Percentiles rank a stretch among this genome's conserved stretches.
Conservation (phyloP, 2,113 vertebrate genomes). For the Myiopsitta monachus region DNA sequence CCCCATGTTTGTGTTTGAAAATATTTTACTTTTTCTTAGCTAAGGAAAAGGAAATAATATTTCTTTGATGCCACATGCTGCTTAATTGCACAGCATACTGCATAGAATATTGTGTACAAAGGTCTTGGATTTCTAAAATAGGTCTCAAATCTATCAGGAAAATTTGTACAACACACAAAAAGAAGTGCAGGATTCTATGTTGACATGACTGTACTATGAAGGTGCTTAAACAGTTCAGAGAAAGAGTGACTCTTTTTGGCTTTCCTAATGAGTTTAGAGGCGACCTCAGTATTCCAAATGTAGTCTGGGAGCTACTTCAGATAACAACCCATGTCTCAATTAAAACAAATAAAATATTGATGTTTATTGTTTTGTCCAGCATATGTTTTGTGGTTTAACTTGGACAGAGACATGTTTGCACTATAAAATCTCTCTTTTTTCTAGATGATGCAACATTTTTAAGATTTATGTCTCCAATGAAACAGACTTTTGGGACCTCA, state of each 20-base stretch:
- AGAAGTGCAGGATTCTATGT: background rate
- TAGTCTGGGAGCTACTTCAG: background rate
- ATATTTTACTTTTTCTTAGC: background rate
- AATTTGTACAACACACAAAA: background rate
- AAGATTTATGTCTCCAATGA: background rate
- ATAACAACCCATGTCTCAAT: background rate
- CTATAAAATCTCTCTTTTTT: background rate
- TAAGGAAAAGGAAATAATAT: background rate
- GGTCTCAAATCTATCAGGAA: background rate
- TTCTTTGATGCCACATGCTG: background rate
- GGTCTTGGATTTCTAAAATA: background rate
- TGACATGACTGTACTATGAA: background rate
- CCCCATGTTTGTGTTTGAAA: background rate
- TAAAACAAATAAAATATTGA: background rate
- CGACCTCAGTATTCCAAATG: background rate
- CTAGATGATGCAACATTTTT: background rate
- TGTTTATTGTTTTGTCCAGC: background rate
- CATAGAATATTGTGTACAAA: background rate
- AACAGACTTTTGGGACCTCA: background rate
- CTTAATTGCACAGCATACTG: background rate
- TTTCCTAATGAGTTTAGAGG: background rate
- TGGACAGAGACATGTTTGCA: fast-evolving
- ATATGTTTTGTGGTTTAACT: background rate
- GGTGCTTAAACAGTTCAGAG: background rate
- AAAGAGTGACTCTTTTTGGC: background rate